These are phyloP conservation scores for Coptodon bakossiorum DNA, from an alignment of 2,113 vertebrate genomes.

Conservation along the genomic window DNA sequence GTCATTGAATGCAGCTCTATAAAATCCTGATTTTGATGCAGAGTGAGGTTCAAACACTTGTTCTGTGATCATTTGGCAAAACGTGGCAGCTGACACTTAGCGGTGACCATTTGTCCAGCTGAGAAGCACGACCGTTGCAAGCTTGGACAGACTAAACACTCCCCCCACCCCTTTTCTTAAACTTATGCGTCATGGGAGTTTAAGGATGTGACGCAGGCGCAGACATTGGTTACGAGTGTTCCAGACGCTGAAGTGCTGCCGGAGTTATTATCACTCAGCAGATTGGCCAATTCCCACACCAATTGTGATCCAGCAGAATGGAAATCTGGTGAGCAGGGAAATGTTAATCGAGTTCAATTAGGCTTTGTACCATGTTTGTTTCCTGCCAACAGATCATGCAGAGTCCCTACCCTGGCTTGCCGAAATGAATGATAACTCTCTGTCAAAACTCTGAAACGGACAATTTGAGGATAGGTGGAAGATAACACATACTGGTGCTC, in stretches of 20 bases:
- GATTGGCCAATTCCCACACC: slow-evolving; percentile 39
- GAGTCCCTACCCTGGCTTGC: slow-evolving; percentile 12
- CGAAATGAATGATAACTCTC: slow-evolving; percentile 42
- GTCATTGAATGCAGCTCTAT: background rate
- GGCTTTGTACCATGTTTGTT: slow-evolving; percentile 50
- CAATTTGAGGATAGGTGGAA: slow-evolving; percentile 21
- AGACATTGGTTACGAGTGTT: background rate
- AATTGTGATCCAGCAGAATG: slow-evolving; percentile 33
- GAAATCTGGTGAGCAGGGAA: slow-evolving; percentile 42
- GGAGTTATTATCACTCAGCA: slow-evolving; percentile 36
- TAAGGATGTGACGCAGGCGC: background rate
- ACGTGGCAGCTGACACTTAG: background rate
- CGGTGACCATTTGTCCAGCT: background rate
- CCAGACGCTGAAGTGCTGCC: background rate
- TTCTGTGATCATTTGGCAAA: slow-evolving; percentile 12
- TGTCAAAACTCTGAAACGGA: slow-evolving; percentile 27
- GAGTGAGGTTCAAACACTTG: slow-evolving; percentile 12
- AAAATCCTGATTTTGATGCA: slow-evolving; percentile 16
- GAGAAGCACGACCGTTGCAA: background rate
- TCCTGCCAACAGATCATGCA: slow-evolving; percentile 42
- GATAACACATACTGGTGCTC: background rate
- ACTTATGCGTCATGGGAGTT: background rate
- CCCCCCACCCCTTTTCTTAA: background rate
- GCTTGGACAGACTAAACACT: background rate
- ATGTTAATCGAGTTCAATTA: slow-evolving; percentile 67